Base-by-base conservation (phyloP, 2,888 invertebrate genomes). In the Colletes collaris region DNA sequence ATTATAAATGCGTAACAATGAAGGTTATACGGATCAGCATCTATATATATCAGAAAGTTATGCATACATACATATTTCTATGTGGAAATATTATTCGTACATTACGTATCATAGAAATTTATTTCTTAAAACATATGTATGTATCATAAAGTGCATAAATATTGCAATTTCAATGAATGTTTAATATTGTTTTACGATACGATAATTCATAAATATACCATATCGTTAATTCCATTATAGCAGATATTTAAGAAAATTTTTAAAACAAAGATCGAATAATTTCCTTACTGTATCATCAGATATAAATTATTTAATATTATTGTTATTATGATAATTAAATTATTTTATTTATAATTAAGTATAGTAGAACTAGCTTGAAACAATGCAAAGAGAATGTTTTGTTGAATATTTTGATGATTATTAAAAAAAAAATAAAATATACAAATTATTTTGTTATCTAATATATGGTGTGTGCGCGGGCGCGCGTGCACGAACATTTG, bases 1-100 rank as follows among this genome's bases (percentile, higher is more conserved):
- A 35, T 50, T 46, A 50, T 16, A 35, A 27, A 58, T 66, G 69
- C 50, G n/a, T 13, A 44, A 49, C n/a, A 49, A 63, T 19, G 13
- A 53, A 58, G 11, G 27, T 55, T 66, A 50, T 49, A 5, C 16
- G 60, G 0, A 46, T 10, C 27, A 27, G 65, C 4, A 65, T 19
- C n/a, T 44, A 40, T 27, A 2, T 27, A 27, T 27, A 27, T 27
- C 27, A 27, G 27, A 27, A 27, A 27, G 40, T 40, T 4, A 40
- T 8, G 7, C 53, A 53, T 27, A 10, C 0, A 53, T 19, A 27
- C 16, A 19, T 8, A 19, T 53, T 1, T 16, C 5, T 16, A 53
- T 52, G n/a, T n/a, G n/a, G n/a, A 53, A 19, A 16, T 53, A 46
- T 8, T 53, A 46, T 8, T 46, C 8, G 8, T 46, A 40, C 6